These are phyloP conservation scores for Phoenicopterus ruber DNA, from an alignment of 2,113 vertebrate genomes.

Conservation along the genomic window DNA sequence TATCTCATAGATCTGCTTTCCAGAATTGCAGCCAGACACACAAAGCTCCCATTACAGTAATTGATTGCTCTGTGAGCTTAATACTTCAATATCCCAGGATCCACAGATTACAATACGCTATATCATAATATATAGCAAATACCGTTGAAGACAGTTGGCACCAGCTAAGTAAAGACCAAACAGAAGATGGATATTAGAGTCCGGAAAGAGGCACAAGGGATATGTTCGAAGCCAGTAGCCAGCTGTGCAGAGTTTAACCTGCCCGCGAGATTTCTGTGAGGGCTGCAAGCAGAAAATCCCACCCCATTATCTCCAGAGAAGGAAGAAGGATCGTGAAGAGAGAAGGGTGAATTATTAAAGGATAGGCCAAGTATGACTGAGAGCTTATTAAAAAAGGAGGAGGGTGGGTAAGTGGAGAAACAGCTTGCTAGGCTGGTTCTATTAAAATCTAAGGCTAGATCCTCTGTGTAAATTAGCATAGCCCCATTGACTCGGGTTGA, in stretches of 20 bases:
- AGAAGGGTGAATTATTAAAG: constrained; percentile 53
- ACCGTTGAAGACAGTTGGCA: not conserved
- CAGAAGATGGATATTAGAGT: not conserved
- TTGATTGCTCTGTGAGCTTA: constrained; percentile 1
- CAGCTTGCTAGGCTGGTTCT: constrained; percentile 61
- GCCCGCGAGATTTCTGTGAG: not conserved
- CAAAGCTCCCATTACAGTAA: constrained; percentile 37
- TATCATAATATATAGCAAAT: not conserved
- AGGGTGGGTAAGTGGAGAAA: constrained; percentile 27
- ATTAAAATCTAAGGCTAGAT: constrained; percentile 53
- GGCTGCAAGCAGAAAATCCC: constrained; percentile 42
- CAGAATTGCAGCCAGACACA: not conserved
- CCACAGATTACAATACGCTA: not conserved
- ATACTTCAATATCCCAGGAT: not conserved
- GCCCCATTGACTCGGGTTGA: constrained; percentile 37
- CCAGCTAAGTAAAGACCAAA: not conserved
- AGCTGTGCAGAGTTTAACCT: constrained; percentile 25
- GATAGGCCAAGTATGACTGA: constrained; percentile 47
- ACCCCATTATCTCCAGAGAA: constrained; percentile 49
- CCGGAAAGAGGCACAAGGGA: constrained; percentile 26
- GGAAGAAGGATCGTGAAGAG: not conserved
- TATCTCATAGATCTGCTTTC: constrained; percentile 27
- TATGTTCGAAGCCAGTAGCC: constrained; percentile 1
- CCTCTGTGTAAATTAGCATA: constrained; percentile 56
- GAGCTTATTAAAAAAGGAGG: constrained; percentile 60